phyloP scores from a whole-genome alignment of 2,113 vertebrate species.

The Ascaphus truei region DNA sequence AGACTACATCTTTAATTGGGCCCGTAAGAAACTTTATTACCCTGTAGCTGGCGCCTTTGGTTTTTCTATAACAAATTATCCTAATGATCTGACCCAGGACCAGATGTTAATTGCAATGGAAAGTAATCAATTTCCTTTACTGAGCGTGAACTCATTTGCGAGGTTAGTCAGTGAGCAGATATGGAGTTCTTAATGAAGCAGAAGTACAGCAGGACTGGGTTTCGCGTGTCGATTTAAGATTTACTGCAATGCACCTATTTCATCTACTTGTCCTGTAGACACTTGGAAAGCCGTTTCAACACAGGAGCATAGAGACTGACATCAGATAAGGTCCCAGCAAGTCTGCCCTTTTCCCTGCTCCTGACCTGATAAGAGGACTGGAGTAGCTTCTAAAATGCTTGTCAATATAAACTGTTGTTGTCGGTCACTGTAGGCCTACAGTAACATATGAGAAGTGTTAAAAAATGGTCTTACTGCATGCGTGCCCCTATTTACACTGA shows the following conservation, averaged over 20 bases:
- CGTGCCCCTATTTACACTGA: too few species aligned
- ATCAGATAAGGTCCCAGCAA: background rate
- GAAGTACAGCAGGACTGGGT: conserved; percentile 51
- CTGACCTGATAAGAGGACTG: background rate
- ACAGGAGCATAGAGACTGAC: background rate
- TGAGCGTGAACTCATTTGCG: conserved; percentile 66
- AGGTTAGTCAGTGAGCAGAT: conserved; percentile 61
- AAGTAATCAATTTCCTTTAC: conserved; percentile 80
- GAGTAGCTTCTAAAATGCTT: too few species aligned
- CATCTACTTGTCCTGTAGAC: background rate
- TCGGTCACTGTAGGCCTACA: too few species aligned
- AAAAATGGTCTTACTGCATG: too few species aligned
- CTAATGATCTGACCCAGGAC: conserved; percentile 72
- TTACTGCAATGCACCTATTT: conserved; percentile 51
- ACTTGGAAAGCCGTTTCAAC: background rate
- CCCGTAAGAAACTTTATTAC: conserved; percentile 67
- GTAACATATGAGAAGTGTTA: too few species aligned
- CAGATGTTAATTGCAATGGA: conserved; percentile 78
- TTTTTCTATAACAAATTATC: conserved; percentile 72
- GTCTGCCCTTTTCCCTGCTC: background rate
- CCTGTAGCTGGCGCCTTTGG: conserved; percentile 55
- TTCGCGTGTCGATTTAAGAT: conserved; percentile 40
- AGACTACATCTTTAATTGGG: conserved; percentile 58
- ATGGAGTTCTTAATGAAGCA: conserved; percentile 63
- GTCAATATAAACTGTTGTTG: too few species aligned